phyloP scores from a whole-genome alignment of 2,888 invertebrate species.

The Lycocerus yunnanus region DNA sequence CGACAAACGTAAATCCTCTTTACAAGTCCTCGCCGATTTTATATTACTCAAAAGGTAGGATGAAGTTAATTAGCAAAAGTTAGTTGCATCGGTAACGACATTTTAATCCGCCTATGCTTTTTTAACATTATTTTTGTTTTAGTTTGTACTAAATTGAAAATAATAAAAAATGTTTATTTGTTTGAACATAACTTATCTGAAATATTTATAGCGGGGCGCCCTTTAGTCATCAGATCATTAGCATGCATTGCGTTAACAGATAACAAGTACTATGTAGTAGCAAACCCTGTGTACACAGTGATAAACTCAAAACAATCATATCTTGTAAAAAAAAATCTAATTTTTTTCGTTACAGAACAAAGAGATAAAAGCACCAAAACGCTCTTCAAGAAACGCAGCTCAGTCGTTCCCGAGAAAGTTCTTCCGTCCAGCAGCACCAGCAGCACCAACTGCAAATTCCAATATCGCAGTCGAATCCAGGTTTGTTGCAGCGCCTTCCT shows the following conservation, averaged over 20 bases:
- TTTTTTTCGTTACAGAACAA: constrained; percentile 5
- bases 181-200: neutral
- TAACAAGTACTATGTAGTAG: too few species aligned
- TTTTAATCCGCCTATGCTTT: too few species aligned
- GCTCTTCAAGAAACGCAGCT: neutral
- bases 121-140: too few species aligned
- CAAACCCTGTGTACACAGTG: constrained; percentile 11
- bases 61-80: neutral
- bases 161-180: neutral
- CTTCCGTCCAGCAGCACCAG: neutral
- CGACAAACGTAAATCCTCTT: constrained; percentile 31
- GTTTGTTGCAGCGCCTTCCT: constrained; percentile 22
- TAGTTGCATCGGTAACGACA: too few species aligned
- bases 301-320: constrained; percentile 5
- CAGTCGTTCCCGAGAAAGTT: neutral
- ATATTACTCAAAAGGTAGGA: constrained; percentile 6
- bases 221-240: neutral
- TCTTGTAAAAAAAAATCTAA: neutral
- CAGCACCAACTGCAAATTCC: constrained; percentile 17
- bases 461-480: constrained; percentile 31
- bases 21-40: constrained; percentile 19
- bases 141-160: too few species aligned
- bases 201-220: neutral
- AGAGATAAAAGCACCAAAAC: constrained; percentile 8
- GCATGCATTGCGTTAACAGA: neutral